Evolutionary conservation across 2,888 invertebrate genomes (phyloP).

Genomic region (Aricia artaxerxes): DNA sequence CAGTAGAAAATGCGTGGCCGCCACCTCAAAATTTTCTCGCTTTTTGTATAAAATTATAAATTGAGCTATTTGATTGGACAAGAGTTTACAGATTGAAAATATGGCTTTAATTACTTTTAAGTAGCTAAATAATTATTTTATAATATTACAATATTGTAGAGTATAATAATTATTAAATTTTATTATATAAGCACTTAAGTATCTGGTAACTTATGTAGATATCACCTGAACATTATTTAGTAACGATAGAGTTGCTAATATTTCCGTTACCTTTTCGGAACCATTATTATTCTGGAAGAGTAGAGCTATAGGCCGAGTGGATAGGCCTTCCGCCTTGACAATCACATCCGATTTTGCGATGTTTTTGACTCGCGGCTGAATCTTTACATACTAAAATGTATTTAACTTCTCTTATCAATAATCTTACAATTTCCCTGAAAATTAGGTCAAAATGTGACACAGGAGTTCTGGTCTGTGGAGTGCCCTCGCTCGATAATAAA

Average conservation of each 20-base stretch:
- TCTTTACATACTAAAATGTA: background rate
- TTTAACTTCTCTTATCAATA: background rate
- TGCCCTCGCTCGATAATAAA: conserved; percentile 64
- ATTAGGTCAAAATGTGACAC: background rate
- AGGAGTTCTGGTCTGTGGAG: conserved; percentile 46
- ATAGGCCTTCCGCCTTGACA: conserved; percentile 54
- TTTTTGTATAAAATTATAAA: conserved; percentile 44
- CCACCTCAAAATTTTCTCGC: conserved; percentile 66
- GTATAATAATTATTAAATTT: background rate
- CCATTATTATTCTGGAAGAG: conserved; percentile 4
- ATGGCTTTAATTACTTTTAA: conserved; percentile 33
- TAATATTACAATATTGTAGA: background rate
- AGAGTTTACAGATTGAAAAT: background rate
- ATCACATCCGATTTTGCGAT: background rate
- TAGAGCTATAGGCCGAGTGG: conserved; percentile 43
- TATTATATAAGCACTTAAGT: background rate
- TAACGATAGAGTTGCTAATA: background rate
- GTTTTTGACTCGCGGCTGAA: background rate
- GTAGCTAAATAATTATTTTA: conserved; percentile 8
- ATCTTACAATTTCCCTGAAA: background rate
- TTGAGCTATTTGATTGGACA: conserved; percentile 31
- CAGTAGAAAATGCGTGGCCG: conserved; percentile 65
- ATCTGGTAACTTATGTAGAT: background rate
- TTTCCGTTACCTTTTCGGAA: background rate
- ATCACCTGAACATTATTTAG: background rate